Evolutionary conservation across 2,888 invertebrate genomes (phyloP), one percentile per base, ranked within the genome.

Genomic region (Leucozona laternaria): DNA sequence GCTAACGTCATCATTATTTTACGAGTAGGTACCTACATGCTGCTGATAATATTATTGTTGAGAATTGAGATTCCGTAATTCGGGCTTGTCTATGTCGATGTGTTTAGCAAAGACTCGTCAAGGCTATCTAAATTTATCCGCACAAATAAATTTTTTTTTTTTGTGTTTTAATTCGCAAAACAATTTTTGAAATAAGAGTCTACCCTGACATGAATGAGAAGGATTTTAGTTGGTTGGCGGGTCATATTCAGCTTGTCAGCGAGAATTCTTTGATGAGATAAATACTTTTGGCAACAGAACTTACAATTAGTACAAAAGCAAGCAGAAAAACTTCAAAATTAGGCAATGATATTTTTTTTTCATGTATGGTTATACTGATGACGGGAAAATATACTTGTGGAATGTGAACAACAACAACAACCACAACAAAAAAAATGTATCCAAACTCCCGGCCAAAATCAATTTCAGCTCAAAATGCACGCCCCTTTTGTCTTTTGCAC

Each of bases 111-210:
- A 22, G 40, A 64, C 17, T 75, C 50, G 48, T 60, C 86, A 86
- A 86, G 86, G 86, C 82, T 82, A 22, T 86, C 81, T 86, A 86
- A 79, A 71, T 82, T 75, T 86, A 82, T 58, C 37, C 57, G 2
- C 43, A 48, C 20, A 71, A 50, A 79, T 37, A 37, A 0, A 5
- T 48, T 4, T 48, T n/a, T 45, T 28, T 37, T 10, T 25, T 8
- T 34, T 62, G 66, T 45, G 57, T 82, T 62, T 48, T 25, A 11
- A 50, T n/a, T 68, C 43, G 17, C 40, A 43, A 25, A 53, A 77
- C 37, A 22, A 28, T 45, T 80, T 60, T 68, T 37, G 48, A 64
- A 64, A 58, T 72, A 43, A 20, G 70, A 79, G 22, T 79, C 68
- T 68, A 37, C 68, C 53, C 53, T 68, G 72, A 66, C 28, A 53